phyloP scores from a whole-genome alignment of 2,113 vertebrate species.

The Casuarius casuarius region DNA sequence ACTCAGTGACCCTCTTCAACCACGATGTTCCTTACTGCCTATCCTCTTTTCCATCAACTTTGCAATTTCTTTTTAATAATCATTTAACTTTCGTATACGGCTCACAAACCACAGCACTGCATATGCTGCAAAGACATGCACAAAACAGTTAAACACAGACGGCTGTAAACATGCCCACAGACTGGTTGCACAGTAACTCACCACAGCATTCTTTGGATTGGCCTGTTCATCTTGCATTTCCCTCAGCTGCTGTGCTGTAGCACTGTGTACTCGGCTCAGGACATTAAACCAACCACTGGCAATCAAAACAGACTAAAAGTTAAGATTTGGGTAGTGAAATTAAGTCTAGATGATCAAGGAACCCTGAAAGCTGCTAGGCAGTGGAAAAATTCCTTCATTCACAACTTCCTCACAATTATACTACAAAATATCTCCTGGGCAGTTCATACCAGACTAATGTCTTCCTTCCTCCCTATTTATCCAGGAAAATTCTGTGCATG shows the following conservation, averaged over 20 bases:
- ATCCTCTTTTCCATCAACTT: neutral
- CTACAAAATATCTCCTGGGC: neutral
- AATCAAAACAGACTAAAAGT: slow-evolving; percentile 12
- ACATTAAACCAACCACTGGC: slow-evolving; percentile 91
- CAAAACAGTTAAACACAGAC: neutral
- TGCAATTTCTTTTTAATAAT: neutral
- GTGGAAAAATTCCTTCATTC: slow-evolving; percentile 15
- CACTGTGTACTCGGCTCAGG: slow-evolving; percentile 87
- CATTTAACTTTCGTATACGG: neutral
- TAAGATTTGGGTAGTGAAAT: neutral
- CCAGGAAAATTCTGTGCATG: slow-evolving; percentile 1
- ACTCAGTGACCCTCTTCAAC: neutral
- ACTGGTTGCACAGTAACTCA: slow-evolving; percentile 74
- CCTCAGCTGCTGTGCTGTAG: slow-evolving; percentile 88
- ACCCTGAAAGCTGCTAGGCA: neutral
- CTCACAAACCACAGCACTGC: neutral
- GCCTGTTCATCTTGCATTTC: slow-evolving; percentile 95
- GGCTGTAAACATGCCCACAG: neutral
- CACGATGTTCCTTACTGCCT: neutral
- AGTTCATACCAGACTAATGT: neutral
- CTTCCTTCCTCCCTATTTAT: slow-evolving; percentile 19
- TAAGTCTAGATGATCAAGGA: neutral
- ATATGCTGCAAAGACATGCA: neutral
- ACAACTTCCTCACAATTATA: slow-evolving; percentile 23
- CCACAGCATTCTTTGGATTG: slow-evolving; percentile 95